Base-by-base conservation (phyloP, 2,888 invertebrate genomes). In the Spilosoma lubricipeda region DNA sequence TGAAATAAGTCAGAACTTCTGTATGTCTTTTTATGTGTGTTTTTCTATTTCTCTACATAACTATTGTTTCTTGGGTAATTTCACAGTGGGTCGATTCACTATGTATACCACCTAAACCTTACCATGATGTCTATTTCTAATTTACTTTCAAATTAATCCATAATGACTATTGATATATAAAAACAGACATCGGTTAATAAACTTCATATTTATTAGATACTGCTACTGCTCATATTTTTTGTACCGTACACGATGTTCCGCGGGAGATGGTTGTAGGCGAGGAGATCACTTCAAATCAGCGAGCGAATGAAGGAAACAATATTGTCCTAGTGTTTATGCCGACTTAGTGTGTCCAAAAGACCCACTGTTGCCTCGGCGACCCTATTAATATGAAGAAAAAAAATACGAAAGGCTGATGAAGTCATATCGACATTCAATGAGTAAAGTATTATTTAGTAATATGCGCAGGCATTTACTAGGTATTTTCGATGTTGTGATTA, bases 401-500 rank as follows among this genome's bases (percentile, higher is more conserved):
- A 71, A 59, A 52, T 65, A 67, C 36, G 23, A 69, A 79, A 83
- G 79, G 76, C 77, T 77, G 76, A 78, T 65, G 42, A 64, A 74
- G 64, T 74, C 74, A 48, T 74, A 74, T 71, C 27, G 64, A 73
- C 48, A 71, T 71, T n/a, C 71, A 64, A 65, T 65, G 8, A 42
- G 27, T 70, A 45, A 63, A 71, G 64, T 71, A 71, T 65, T 71
- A 65, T 42, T 33, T 48, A n/a, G 48, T 65, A 45, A 23, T 72
- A 70, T 63, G 63, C 30, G 23, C 67, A 67, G 59, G 39, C 65
- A 72, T 23, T 56, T 48, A 56, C 27, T 33, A 56, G 69, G 76
- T 82, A 80, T 82, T 79, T 67, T 63, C 76, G 78, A 82, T 45
- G 79, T 87, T 86, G 85, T 87, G 86, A 87, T 85, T 83, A 80